A percentile compares a stretch with the other conserved stretches of the same genome.
These are phyloP conservation scores for Eupeodes latifasciatus DNA, from an alignment of 2,888 invertebrate species.

Conservation along the genomic window DNA sequence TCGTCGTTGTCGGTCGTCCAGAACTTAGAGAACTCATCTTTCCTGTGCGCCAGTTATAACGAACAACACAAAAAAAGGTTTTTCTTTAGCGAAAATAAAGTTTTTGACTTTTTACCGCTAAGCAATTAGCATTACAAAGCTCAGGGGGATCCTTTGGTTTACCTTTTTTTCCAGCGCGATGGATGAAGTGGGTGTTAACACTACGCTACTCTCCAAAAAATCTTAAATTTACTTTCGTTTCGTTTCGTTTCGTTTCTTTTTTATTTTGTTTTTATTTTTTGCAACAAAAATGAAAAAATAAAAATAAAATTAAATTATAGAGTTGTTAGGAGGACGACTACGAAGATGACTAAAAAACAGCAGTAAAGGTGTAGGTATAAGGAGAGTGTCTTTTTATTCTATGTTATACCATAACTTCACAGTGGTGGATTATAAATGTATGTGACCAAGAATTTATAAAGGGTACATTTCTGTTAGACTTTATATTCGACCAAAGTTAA, in stretches of 20 bases:
- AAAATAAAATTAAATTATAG: conserved; percentile 51
- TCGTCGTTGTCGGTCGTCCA: not conserved
- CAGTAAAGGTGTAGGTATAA: not conserved
- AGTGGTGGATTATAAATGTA: not conserved
- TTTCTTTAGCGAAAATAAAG: conserved; percentile 42
- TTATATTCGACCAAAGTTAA: too few species aligned
- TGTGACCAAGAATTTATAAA: too few species aligned
- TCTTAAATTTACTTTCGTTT: not conserved
- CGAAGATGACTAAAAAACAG: conserved; percentile 4
- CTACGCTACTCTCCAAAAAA: conserved; percentile 18
- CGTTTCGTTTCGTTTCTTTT: not conserved
- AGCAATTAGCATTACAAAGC: conserved; percentile 69
- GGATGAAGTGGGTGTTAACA: conserved; percentile 32
- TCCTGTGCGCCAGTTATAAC: not conserved
- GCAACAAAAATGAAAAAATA: conserved; percentile 5
- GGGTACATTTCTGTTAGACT: too few species aligned
- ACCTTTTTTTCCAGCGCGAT: conserved; percentile 16
- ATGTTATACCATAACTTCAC: not conserved
- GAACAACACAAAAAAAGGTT: not conserved
- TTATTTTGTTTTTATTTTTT: not conserved
- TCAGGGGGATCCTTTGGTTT: conserved; percentile 38
- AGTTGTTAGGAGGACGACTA: conserved; percentile 21
- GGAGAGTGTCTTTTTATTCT: conserved; percentile 25
- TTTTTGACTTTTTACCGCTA: conserved; percentile 60
- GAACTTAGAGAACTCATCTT: conserved; percentile 14